These are phyloP conservation scores for Promerops cafer DNA, from an alignment of 2,113 vertebrate species.

Conservation along the genomic window DNA sequence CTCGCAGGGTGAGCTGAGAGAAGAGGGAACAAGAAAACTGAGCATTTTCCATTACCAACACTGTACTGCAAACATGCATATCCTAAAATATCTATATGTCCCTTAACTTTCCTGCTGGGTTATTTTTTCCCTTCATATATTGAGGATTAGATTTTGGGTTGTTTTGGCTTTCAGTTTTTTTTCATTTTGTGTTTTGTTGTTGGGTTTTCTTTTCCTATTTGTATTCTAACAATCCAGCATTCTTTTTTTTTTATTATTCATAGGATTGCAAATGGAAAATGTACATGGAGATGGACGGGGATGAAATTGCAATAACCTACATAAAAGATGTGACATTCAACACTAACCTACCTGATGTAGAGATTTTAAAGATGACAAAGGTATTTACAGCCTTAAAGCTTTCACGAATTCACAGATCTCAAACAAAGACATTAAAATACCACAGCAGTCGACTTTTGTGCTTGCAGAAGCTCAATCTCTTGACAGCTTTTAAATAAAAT, in stretches of 20 bases:
- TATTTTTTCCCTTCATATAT: background rate
- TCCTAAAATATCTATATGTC: background rate
- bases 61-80: background rate
- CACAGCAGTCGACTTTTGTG: conserved; percentile 74
- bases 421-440: conserved; percentile 78
- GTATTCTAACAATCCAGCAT: conserved; percentile 50
- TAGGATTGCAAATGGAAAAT: conserved; percentile 99
- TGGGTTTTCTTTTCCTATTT: background rate
- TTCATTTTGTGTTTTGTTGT: background rate
- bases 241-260: conserved; percentile 71
- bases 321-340: conserved; percentile 97
- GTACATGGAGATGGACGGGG: conserved; percentile 97
- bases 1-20: background rate
- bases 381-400: conserved; percentile 78
- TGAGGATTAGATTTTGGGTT: background rate
- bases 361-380: conserved; percentile 92
- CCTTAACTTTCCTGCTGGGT: background rate
- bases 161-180: background rate
- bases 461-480: conserved; percentile 58
- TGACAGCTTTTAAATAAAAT: conserved; percentile 70
- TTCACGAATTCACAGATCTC: conserved; percentile 67
- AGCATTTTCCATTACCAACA: background rate
- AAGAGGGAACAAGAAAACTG: background rate
- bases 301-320: conserved; percentile 93
- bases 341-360: conserved; percentile 83